Base-by-base conservation (phyloP, 2,888 invertebrate genomes). In the Diaprepes abbreviatus region DNA sequence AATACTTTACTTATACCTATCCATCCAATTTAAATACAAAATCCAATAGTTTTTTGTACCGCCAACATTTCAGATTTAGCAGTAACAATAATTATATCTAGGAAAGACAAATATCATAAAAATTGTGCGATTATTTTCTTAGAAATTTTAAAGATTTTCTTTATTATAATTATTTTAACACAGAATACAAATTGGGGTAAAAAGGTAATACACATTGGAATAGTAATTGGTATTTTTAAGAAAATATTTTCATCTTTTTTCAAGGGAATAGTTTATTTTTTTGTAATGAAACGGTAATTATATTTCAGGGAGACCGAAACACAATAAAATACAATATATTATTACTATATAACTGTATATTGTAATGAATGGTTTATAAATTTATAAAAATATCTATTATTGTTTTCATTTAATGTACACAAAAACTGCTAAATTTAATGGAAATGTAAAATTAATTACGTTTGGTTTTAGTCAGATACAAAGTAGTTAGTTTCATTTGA, bases 81-180 rank as follows among this genome's bases (percentile, higher is more conserved):
- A 43, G 58, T 58, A 12, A 58, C 28, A 58, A 24, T 19, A 40
- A 43, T 14, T 50, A 19, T 40, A 40, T 14, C 59, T 59, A 52
- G 16, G 45, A 38, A 67, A 52, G 68, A 69, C 64, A 64, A n/a
- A 58, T 58, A 63, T 35, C 50, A 66, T 48, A 69, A 64, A 55
- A 69, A 64, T 69, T 69, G 69, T 69, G 69, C 69, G 66, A 66
- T 62, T 66, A 63, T 62, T 66, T 58, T 31, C 60, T 55, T 66
- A 60, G 14, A 62, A 67, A 62, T 60, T 55, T 55, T 55, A 55
- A 43, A 36, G 36, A 45, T 43, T 40, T 16, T 43, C 3, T 50
- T 63, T 43, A 58, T n/a, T n/a, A n/a, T n/a, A n/a, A n/a, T n/a
- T 24, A 24, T 45, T 52, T 31, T 59, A 69, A 64, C 62, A 57